Base-by-base conservation (phyloP, 1,140 invertebrate genomes). In the Ylistrum balloti region DNA sequence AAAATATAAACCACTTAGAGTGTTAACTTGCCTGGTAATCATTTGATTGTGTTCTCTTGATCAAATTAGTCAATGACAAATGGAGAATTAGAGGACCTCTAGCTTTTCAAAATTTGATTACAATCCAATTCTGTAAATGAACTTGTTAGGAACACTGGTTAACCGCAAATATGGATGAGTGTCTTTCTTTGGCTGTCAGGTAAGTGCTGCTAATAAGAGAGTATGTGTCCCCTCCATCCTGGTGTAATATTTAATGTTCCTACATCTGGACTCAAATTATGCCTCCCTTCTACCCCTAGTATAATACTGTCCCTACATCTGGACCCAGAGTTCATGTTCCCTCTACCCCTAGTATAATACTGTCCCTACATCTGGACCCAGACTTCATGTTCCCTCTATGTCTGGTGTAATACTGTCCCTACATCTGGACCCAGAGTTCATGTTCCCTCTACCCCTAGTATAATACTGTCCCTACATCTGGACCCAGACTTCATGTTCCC, bases 71-170 rank as follows among this genome's bases (percentile, higher is more conserved):
- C 56, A 28, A 28, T 74, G 56, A 74, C 56, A 74, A 74, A 74
- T 74, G 56, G 56, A 74, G 56, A 74, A 74, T 74, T 74, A 74
- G 56, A 74, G 56, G 56, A 74, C 56, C 56, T 74, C 56, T 74
- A 74, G 56, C 56, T 74, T 74, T 74, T 74, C 56, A 74, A 74
- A 74, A 74, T 74, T 74, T 74, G 56, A 74, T 74, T 74, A 74
- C 56, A 74, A 74, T 74, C 56, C 56, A 74, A 74, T 74, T 74
- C 56, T 74, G 56, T 74, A 74, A 74, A 74, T 74, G 56, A 74
- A 74, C 56, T 74, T 74, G 56, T 74, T 74, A 74, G 56, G 56
- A 74, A 74, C 56, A 74, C 56, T 74, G 56, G 56, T 74, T 74
- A 74, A 74, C 56, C 56, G 56, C 56, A 74, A 74, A 74, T 74